These are phyloP conservation scores for Lissocephala sabroskyi DNA, from an alignment of 2,888 invertebrate species.

Conservation along the genomic window DNA sequence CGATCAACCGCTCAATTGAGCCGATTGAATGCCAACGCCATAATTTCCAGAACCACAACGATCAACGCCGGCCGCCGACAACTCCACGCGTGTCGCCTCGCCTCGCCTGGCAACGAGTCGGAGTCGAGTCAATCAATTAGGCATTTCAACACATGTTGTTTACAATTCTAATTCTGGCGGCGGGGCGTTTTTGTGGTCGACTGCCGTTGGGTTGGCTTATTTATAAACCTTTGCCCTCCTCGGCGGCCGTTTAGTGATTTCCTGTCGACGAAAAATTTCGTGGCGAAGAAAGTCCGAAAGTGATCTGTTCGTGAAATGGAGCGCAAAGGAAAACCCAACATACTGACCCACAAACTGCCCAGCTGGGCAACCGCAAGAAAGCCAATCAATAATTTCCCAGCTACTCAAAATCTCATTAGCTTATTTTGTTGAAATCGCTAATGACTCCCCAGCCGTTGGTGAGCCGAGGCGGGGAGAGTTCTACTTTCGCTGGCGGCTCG, in stretches of 20 bases:
- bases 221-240: slow-evolving; percentile 38
- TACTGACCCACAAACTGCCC: slow-evolving; percentile 23
- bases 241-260: slow-evolving; percentile 47
- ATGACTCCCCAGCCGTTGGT: slow-evolving; percentile 21
- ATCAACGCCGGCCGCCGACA: too few species aligned
- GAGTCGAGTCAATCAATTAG: slow-evolving; percentile 60
- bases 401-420: slow-evolving; percentile 53
- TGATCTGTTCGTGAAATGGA: slow-evolving; percentile 44
- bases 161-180: slow-evolving; percentile 57
- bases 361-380: slow-evolving; percentile 3
- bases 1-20: slow-evolving; percentile 32
- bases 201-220: slow-evolving; percentile 35
- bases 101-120: slow-evolving; percentile 5
- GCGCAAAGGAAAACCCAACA: slow-evolving; percentile 14
- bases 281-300: too few species aligned
- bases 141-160: slow-evolving; percentile 62
- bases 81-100: too few species aligned
- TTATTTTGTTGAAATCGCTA: slow-evolving; percentile 27
- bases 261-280: slow-evolving; percentile 56
- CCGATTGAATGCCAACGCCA: slow-evolving; percentile 53
- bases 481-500: slow-evolving; percentile 50
- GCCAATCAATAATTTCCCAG: slow-evolving; percentile 51
- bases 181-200: slow-evolving; percentile 29
- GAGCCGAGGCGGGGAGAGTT: not conserved
- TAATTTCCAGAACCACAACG: slow-evolving; percentile 22